Evolutionary conservation across 2,797 vertebrate species (phyloP).

Genomic region (Sarcophilus harrisii): DNA sequence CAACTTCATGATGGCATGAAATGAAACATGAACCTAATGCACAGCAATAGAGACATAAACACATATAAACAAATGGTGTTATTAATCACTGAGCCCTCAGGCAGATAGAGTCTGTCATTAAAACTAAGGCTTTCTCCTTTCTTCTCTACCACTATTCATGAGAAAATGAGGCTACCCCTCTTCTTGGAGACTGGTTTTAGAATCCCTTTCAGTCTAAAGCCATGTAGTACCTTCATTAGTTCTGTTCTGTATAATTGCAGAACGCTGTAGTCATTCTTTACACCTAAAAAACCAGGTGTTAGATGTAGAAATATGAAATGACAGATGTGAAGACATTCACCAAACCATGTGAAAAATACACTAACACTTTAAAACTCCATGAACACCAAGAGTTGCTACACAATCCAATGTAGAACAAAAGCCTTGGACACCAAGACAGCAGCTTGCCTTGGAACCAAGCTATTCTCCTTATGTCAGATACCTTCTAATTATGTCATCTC

Average conservation of each 20-base stretch:
- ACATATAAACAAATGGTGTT: background rate
- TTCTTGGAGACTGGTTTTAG: background rate
- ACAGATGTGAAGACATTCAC: background rate
- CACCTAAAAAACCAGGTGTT: background rate
- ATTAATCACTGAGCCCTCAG: background rate
- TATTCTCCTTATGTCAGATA: background rate
- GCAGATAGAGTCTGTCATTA: background rate
- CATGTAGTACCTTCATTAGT: background rate
- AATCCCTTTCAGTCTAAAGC: background rate
- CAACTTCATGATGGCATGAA: background rate
- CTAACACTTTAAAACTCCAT: background rate
- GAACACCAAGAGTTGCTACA: background rate
- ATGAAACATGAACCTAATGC: background rate
- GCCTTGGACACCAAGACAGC: background rate
- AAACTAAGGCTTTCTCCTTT: background rate
- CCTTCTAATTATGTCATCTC: background rate
- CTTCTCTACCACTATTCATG: background rate
- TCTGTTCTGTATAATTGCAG: background rate
- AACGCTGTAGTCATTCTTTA: background rate
- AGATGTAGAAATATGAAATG: background rate
- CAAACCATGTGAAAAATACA: background rate
- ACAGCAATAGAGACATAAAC: conserved; percentile 24
- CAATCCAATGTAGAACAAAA: background rate
- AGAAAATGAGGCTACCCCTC: background rate
- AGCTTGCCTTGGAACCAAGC: background rate